A percentile compares a stretch with the other conserved stretches of the same genome.
Conservation (phyloP, 2,113 vertebrate species). For the Lepus europaeus region DNA sequence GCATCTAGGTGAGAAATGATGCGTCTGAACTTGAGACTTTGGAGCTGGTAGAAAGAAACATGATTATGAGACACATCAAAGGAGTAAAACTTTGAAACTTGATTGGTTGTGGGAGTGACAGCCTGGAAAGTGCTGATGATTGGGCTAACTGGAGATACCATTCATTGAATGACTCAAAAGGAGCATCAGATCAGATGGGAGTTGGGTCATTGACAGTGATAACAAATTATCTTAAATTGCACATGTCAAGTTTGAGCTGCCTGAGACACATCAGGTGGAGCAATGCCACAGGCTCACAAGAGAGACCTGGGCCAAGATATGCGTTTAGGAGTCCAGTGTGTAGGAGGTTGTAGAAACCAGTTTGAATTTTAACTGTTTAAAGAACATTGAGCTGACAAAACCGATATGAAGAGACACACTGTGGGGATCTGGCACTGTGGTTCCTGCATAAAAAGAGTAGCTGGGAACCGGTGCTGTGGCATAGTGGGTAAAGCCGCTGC, state of each 20-base stretch:
- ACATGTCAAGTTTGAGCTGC: neutral
- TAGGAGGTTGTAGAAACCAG: neutral
- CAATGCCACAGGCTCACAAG: neutral
- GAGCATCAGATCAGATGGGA: neutral
- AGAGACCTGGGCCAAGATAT: neutral
- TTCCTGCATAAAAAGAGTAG: no score
- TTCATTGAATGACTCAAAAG: constrained; percentile 6
- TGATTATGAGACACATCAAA: neutral
- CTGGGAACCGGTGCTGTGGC: no score
- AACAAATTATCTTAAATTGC: neutral
- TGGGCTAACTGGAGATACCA: neutral
- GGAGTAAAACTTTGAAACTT: neutral
- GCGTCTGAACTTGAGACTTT: neutral
- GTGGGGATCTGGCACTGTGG: no score
- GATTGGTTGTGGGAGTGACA: neutral
- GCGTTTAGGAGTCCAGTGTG: neutral
- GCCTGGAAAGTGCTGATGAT: neutral
- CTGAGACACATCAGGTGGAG: neutral
- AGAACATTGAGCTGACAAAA: neutral
- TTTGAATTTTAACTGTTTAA: neutral
- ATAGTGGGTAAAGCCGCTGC: no score
- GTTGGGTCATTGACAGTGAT: neutral
- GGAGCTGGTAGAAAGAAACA: neutral
- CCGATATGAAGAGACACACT: no score
- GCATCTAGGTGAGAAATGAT: neutral